phyloP scores from a whole-genome alignment of 1,140 invertebrate species.

The Thaumatotibia leucotreta region DNA sequence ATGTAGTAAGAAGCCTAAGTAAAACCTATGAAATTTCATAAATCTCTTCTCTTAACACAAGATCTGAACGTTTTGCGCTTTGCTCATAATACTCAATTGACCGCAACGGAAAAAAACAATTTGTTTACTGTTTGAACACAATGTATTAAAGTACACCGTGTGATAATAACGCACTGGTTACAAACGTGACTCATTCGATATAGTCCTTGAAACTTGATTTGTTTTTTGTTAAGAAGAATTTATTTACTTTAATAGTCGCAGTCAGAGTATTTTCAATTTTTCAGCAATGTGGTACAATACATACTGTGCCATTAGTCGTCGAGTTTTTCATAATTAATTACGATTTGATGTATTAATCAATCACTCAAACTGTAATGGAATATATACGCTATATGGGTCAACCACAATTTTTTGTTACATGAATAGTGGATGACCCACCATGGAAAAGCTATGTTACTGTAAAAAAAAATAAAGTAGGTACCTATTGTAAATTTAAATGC shows the following conservation, averaged over 20 bases:
- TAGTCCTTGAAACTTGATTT: not conserved
- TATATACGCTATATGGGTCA: no score
- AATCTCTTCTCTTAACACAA: not conserved
- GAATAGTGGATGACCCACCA: no score
- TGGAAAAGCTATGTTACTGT: no score
- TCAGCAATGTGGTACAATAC: no score
- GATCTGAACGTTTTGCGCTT: not conserved
- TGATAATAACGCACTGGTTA: not conserved
- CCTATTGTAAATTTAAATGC: no score
- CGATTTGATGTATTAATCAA: no score
- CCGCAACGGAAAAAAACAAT: conserved; percentile 12
- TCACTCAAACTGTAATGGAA: no score
- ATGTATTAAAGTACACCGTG: not conserved
- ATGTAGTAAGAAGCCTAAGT: not conserved
- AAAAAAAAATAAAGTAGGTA: no score
- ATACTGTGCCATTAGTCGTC: no score
- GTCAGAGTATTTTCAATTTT: no score
- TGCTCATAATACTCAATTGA: not conserved
- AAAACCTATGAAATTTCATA: not conserved
- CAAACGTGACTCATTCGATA: not conserved
- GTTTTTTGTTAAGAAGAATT: not conserved
- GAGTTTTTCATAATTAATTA: no score
- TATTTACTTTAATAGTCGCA: not conserved
- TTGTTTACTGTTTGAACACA: conserved; percentile 8
- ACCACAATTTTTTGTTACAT: no score